Evolutionary conservation across 2,797 vertebrate species (phyloP).

Genomic region (Cichlasoma orientale): DNA sequence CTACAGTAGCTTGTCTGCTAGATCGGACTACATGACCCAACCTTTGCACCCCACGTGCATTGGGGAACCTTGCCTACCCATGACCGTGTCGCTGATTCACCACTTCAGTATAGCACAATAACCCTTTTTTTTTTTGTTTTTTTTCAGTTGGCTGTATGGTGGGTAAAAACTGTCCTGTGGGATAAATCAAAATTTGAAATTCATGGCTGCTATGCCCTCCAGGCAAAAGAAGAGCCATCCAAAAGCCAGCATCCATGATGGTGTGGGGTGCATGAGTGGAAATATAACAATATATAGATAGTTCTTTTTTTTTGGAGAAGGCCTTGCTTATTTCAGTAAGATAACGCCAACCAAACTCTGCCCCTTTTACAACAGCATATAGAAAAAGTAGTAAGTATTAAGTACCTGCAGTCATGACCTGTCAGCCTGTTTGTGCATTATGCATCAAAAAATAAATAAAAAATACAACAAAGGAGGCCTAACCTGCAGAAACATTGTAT

Average conservation of each 20-base stretch:
- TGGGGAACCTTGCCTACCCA: too few species aligned
- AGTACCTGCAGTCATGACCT: not conserved
- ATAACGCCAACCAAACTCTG: not conserved
- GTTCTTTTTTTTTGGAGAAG: too few species aligned
- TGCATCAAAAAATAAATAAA: not conserved
- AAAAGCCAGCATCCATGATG: not conserved
- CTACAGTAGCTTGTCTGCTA: too few species aligned
- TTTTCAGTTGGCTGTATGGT: too few species aligned
- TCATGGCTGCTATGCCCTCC: not conserved
- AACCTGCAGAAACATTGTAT: not conserved
- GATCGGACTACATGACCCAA: too few species aligned
- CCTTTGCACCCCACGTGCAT: too few species aligned
- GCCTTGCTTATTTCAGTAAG: not conserved
- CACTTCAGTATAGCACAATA: too few species aligned
- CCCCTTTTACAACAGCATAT: not conserved
- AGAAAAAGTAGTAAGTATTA: not conserved
- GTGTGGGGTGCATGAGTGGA: not conserved
- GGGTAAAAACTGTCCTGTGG: not conserved
- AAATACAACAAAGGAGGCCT: not conserved
- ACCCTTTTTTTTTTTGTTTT: too few species aligned
- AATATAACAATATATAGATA: not conserved
- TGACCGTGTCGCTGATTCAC: too few species aligned
- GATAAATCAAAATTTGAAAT: not conserved
- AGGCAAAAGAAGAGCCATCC: not conserved
- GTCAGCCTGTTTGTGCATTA: not conserved